Percentiles rank a stretch among this genome's conserved stretches.
These are phyloP conservation scores for human (Homo sapiens) DNA, from an alignment of 2,113 vertebrate genomes.

Conservation along the genomic window DNA sequence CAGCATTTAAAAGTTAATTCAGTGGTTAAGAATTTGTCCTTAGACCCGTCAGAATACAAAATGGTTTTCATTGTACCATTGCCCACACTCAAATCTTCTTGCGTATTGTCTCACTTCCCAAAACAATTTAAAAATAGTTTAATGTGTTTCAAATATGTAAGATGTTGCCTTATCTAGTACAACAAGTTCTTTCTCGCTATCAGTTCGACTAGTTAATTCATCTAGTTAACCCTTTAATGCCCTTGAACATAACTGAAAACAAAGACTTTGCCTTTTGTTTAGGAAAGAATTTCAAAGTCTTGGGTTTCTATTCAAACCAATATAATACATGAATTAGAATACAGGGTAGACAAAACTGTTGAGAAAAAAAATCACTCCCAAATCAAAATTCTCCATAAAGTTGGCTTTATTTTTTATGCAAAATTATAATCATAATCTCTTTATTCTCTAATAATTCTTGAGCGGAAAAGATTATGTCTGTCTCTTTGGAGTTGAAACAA, in stretches of 20 bases:
- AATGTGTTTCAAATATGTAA: neutral
- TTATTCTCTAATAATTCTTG: neutral
- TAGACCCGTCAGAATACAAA: neutral
- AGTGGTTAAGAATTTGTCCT: neutral
- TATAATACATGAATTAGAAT: neutral
- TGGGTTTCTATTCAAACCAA: neutral
- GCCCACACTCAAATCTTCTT: rapidly evolving
- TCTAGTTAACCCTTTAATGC: neutral
- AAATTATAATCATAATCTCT: neutral
- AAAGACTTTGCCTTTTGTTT: neutral
- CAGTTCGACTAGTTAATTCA: neutral
- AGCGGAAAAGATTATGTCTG: neutral
- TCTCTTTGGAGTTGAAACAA: neutral
- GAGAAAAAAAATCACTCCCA: neutral
- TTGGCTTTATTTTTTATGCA: neutral
- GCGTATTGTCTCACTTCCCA: neutral
- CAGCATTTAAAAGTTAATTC: neutral
- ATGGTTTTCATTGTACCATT: neutral
- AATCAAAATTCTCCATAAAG: neutral
- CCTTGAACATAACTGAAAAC: neutral
- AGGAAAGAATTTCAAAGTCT: neutral
- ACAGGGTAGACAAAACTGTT: neutral
- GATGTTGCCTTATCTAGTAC: neutral
- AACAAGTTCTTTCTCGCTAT: neutral
- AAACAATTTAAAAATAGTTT: neutral